A percentile compares a stretch with the other conserved stretches of the same genome.
Conservation (phyloP, 2,888 invertebrate species). For the Drosophila longiperda region DNA sequence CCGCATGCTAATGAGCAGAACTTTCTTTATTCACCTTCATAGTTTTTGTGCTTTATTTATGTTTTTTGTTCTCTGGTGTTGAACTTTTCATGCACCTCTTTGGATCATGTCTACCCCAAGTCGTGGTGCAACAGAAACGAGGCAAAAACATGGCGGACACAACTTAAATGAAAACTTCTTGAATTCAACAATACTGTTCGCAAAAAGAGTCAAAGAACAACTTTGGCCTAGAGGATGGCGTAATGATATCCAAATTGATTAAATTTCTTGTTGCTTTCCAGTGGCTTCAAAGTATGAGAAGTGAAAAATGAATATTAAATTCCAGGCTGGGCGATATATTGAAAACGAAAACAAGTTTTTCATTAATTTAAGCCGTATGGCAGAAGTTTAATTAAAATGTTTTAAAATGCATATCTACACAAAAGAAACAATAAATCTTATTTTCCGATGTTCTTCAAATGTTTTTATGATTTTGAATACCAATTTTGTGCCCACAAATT, state of each 20-base stretch:
- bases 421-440: not conserved
- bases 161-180: slow-evolving; percentile 43
- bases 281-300: not conserved
- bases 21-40: slow-evolving; percentile 44
- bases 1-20: slow-evolving; percentile 74
- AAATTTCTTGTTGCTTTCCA: slow-evolving; percentile 21
- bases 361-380: not conserved
- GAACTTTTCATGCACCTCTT: slow-evolving; percentile 50
- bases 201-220: slow-evolving; percentile 15
- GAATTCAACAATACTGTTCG: slow-evolving; percentile 40
- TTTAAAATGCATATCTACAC: not conserved
- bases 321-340: not conserved
- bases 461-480: too few relatives aligned
- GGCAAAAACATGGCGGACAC: slow-evolving; percentile 7
- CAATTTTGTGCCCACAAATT: not conserved
- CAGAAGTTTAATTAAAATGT: not conserved
- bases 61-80: slow-evolving; percentile 32
- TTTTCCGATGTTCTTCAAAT: not conserved
- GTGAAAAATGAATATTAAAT: not conserved
- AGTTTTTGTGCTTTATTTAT: slow-evolving; percentile 13
- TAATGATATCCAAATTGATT: slow-evolving; percentile 43
- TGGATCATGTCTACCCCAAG: slow-evolving; percentile 23
- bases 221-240: not conserved
- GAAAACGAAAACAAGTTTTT: not conserved
- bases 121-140: slow-evolving; percentile 12